These are phyloP conservation scores for Lepidocyrtoides sp. DNA, from an alignment of 2,888 invertebrate genomes.

Conservation along the genomic window DNA sequence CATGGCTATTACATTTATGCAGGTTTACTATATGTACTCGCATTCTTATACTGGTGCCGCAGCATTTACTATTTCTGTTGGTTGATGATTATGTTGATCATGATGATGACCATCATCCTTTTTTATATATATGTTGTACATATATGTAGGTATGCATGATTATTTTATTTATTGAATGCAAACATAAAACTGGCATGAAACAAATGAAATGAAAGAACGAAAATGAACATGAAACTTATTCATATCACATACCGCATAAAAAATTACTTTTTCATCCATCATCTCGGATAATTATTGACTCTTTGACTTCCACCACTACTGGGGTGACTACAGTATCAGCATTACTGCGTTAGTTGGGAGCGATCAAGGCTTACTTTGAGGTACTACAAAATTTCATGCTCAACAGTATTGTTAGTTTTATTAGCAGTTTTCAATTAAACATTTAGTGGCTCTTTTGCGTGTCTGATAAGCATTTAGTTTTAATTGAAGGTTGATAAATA, in stretches of 20 bases:
- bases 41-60: neutral
- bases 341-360: neutral
- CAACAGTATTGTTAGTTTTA: slow-evolving; percentile 3
- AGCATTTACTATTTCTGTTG: neutral
- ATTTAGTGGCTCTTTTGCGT: slow-evolving; percentile 45
- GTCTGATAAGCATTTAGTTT: slow-evolving; percentile 17
- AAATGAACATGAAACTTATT: slow-evolving; percentile 45
- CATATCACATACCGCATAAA: slow-evolving; percentile 66
- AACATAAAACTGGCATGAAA: neutral
- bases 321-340: neutral
- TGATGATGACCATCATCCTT: slow-evolving; percentile 33
- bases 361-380: neutral
- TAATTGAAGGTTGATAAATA: slow-evolving; percentile 47
- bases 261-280: slow-evolving; percentile 38
- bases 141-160: neutral
- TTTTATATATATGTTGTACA: neutral
- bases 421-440: slow-evolving; percentile 19
- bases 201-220: neutral
- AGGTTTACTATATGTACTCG: slow-evolving; percentile 12
- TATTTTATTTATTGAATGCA: neutral
- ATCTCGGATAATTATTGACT: slow-evolving; percentile 36
- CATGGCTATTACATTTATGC: neutral
- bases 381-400: neutral
- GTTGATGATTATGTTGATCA: neutral
- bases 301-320: neutral